Conservation (phyloP, 2,113 vertebrate genomes). For the Perca schrenkii region DNA sequence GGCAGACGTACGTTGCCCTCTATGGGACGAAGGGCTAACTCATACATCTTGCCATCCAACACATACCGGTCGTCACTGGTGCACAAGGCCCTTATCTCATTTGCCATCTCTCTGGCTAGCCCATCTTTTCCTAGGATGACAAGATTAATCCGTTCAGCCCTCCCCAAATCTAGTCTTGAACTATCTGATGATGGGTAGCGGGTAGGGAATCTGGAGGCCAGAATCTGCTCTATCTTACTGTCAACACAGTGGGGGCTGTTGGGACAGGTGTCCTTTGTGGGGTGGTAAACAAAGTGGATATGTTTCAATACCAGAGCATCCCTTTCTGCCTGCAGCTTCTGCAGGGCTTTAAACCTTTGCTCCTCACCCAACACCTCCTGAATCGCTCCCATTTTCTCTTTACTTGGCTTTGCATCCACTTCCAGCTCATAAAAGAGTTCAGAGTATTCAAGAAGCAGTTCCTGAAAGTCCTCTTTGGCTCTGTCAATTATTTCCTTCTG, state of each 20-base stretch:
- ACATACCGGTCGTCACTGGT: constrained; percentile 94
- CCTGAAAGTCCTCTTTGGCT: constrained; percentile 98
- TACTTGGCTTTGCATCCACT: constrained; percentile 97
- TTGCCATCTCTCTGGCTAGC: constrained; percentile 93
- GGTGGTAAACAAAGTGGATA: constrained; percentile 98
- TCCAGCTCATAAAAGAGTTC: constrained; percentile 98
- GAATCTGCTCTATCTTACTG: constrained; percentile 92
- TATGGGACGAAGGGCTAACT: constrained; percentile 93
- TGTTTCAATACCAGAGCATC: constrained; percentile 98
- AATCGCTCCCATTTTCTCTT: constrained; percentile 99
- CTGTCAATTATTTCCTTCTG: constrained; percentile 96
- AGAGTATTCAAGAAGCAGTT: constrained; percentile 95
- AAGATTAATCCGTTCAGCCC: constrained; percentile 92
- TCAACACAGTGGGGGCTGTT: constrained; percentile 91
- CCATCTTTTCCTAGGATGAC: constrained; percentile 97
- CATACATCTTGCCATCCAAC: constrained; percentile 94
- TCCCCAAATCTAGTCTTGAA: constrained; percentile 84
- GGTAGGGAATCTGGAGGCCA: constrained; percentile 86
- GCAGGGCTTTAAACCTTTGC: constrained; percentile 93
- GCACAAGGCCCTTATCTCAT: constrained; percentile 96
- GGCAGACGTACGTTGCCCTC: constrained; percentile 96
- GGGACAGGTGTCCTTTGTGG: constrained; percentile 96
- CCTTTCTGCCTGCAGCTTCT: constrained; percentile 95
- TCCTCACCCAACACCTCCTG: constrained; percentile 96
- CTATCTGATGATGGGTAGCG: constrained; percentile 87